These are phyloP conservation scores for Stylophora pistillata DNA, from an alignment of 64 coral and sea anemone species.

Conservation along the genomic window DNA sequence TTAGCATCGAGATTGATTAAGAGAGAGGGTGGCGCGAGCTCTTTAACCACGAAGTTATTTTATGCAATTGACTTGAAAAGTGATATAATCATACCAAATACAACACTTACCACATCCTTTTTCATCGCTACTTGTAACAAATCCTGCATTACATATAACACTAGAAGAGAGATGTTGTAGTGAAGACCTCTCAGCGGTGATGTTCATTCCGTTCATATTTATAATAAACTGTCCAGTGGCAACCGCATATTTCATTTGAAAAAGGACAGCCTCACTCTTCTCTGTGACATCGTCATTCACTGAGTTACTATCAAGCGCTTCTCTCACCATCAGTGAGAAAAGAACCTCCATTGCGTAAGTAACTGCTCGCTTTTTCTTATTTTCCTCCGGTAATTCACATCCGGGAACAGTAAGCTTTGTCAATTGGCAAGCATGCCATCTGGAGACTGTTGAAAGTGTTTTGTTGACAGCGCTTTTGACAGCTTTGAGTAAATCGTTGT, in stretches of 20 bases:
- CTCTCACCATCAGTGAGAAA: conserved; percentile 4
- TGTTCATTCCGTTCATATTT: conserved; percentile 6
- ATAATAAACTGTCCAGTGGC: conserved; percentile 35
- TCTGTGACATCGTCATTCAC: conserved; percentile 7
- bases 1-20: no score
- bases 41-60: no score
- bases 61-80: background rate
- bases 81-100: background rate
- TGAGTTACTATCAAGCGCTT: background rate
- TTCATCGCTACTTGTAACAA: conserved; percentile 22
- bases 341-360: background rate
- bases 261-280: conserved; percentile 36
- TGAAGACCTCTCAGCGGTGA: conserved; percentile 35
- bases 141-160: conserved; percentile 18
- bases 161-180: conserved; percentile 12
- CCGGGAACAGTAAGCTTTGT: conserved; percentile 6
- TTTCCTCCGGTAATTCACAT: background rate
- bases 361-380: conserved; percentile 1
- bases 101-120: conserved; percentile 45
- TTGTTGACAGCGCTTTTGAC: background rate
- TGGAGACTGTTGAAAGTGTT: background rate
- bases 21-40: background rate
- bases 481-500: background rate
- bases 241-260: conserved; percentile 38
- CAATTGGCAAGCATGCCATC: conserved; percentile 13